phyloP scores from a whole-genome alignment of 2,797 vertebrate species.

The Microctenopoma stevenorrisi region DNA sequence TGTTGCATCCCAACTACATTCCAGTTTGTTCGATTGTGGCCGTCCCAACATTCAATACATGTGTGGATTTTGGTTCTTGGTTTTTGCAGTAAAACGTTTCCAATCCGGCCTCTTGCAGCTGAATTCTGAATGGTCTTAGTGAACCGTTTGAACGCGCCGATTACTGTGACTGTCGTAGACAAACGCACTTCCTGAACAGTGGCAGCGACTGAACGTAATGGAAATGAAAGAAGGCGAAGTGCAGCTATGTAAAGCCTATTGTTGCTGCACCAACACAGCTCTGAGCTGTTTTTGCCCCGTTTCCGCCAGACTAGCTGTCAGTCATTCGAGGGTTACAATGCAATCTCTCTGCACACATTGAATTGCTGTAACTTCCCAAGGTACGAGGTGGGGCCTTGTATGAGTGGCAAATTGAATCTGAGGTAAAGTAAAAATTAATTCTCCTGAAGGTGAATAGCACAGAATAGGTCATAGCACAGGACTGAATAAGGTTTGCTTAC shows the following conservation, averaged over 20 bases:
- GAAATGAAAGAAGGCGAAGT: slow-evolving; percentile 30
- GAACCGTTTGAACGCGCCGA: neutral
- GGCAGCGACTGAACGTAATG: slow-evolving; percentile 23
- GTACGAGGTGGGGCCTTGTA: neutral
- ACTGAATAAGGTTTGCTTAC: slow-evolving; percentile 5
- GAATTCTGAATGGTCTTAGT: slow-evolving; percentile 20
- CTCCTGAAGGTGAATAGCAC: slow-evolving; percentile 33
- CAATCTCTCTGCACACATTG: slow-evolving; percentile 48
- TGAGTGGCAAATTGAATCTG: slow-evolving; percentile 34
- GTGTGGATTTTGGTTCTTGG: neutral
- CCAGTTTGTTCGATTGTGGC: fast-evolving
- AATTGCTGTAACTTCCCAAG: slow-evolving; percentile 10
- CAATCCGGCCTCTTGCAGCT: neutral
- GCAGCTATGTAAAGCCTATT: slow-evolving; percentile 15
- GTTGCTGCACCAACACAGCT: slow-evolving; percentile 20
- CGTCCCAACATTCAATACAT: neutral
- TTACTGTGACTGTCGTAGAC: slow-evolving; percentile 16
- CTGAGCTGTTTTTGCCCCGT: neutral
- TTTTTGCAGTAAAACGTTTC: slow-evolving; percentile 6
- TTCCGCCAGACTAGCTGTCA: slow-evolving; percentile 39
- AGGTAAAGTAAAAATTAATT: slow-evolving; percentile 40
- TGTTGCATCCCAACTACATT: neutral
- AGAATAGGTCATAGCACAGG: slow-evolving; percentile 1
- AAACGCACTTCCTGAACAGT: slow-evolving; percentile 16
- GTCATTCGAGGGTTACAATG: slow-evolving; percentile 38